Conservation (phyloP, 2,113 vertebrate species). For the Smithornis capensis region DNA sequence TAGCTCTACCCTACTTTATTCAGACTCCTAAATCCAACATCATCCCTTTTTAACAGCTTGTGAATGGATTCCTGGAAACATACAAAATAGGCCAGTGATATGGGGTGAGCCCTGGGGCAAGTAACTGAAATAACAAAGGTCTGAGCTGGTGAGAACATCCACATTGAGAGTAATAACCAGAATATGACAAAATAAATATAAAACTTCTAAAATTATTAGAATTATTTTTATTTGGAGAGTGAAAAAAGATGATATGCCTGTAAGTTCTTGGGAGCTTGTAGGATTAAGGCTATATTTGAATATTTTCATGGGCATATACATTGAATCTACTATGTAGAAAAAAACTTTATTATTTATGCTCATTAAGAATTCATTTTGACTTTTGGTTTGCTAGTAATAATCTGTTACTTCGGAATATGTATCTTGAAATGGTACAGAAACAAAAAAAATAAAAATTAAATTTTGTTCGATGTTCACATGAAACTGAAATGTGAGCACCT, state of each 20-base stretch:
- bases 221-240: background rate
- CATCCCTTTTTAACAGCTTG: background rate
- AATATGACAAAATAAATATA: background rate
- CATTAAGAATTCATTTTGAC: background rate
- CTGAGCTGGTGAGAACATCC: background rate
- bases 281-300: background rate
- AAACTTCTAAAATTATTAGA: background rate
- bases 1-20: conserved; percentile 4
- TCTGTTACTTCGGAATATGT: background rate
- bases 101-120: background rate
- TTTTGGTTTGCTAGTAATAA: background rate
- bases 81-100: background rate
- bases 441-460: background rate
- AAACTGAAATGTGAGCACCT: background rate
- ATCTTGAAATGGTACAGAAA: background rate
- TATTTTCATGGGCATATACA: background rate
- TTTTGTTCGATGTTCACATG: background rate
- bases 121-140: background rate
- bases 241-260: background rate
- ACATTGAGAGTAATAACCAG: background rate
- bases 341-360: background rate
- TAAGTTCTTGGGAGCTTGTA: background rate
- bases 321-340: background rate
- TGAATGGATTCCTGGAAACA: background rate
- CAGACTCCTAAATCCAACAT: background rate